Conservation (phyloP, 2,797 vertebrate genomes). For the Balearica regulorum region DNA sequence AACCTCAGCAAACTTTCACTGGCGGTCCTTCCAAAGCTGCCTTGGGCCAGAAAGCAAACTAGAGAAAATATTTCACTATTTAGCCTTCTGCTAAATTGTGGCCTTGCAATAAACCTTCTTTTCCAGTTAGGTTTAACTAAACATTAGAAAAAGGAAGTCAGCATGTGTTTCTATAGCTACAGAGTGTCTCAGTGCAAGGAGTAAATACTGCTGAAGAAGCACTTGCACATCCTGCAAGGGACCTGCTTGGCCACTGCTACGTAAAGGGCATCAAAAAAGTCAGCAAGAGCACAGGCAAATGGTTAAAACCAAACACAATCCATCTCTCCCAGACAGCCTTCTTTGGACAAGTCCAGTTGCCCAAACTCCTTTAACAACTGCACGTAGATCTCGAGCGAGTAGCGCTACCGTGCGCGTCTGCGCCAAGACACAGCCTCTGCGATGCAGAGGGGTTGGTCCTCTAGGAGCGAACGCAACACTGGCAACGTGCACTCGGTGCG, state of each 20-base stretch:
- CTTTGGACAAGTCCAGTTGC: background rate
- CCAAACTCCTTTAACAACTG: background rate
- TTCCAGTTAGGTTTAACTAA: background rate
- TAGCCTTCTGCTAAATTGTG: background rate
- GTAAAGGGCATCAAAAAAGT: background rate
- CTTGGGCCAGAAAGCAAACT: background rate
- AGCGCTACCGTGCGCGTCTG: background rate
- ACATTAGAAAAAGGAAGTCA: background rate
- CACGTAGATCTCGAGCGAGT: rapidly evolving
- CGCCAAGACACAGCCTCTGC: background rate
- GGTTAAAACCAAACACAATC: background rate
- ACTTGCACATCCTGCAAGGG: background rate
- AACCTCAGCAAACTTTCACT: background rate
- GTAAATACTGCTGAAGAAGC: background rate
- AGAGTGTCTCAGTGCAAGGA: background rate
- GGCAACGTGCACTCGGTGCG: rapidly evolving
- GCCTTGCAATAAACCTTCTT: background rate
- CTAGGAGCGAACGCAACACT: rapidly evolving
- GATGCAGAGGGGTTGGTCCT: background rate
- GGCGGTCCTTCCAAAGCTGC: background rate
- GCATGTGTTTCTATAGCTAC: background rate
- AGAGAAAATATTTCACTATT: background rate
- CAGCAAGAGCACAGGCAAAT: background rate
- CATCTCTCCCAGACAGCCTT: background rate
- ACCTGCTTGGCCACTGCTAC: background rate